These are phyloP conservation scores for Suricata suricatta DNA, from an alignment of 2,113 vertebrate species.

Conservation along the genomic window DNA sequence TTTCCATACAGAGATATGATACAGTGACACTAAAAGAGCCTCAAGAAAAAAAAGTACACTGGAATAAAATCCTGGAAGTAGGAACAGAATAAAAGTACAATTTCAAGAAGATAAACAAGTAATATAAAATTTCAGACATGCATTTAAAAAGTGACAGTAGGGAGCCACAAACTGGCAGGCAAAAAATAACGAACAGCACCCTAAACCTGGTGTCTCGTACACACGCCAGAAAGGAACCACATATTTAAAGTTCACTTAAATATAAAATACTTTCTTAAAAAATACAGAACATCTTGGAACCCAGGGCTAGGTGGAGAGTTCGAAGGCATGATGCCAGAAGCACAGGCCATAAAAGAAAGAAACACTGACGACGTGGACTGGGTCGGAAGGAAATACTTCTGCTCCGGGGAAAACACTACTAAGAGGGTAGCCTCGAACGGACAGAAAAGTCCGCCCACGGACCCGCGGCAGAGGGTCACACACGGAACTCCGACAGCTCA, in stretches of 20 bases:
- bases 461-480: background rate
- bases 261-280: background rate
- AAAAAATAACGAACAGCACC: background rate
- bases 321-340: background rate
- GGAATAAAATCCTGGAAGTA: background rate
- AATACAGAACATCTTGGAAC: background rate
- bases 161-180: background rate
- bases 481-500: background rate
- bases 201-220: background rate
- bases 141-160: background rate
- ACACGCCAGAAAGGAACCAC: background rate
- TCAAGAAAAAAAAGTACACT: background rate
- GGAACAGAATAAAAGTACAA: background rate
- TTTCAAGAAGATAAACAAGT: background rate
- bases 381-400: background rate
- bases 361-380: background rate
- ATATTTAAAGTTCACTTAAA: background rate
- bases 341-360: background rate
- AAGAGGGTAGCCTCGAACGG: background rate
- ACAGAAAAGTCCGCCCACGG: background rate
- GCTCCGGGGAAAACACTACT: background rate
- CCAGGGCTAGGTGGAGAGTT: background rate
- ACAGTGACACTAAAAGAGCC: background rate
- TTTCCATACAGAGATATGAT: background rate
- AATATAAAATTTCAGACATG: background rate